A percentile compares a stretch with the other conserved stretches of the same genome.
Evolutionary conservation across 2,797 vertebrate species (phyloP).

Genomic region (Nyctalus aviator): DNA sequence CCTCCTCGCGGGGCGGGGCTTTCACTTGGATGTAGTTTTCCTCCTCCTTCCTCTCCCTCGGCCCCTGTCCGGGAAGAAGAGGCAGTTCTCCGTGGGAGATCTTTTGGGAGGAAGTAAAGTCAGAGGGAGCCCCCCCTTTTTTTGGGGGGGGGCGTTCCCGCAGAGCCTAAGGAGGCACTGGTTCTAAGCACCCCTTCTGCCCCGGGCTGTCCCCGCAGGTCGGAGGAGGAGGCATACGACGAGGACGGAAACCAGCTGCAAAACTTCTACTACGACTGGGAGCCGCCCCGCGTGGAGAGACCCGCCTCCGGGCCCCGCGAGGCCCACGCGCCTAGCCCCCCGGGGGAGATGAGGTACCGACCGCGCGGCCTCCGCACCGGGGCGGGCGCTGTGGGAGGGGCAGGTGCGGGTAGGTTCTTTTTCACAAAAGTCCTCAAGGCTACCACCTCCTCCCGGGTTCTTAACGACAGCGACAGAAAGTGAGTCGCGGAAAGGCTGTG

Average conservation of each 20-base stretch:
- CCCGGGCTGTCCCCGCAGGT: conserved; percentile 82
- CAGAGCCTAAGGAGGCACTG: background rate
- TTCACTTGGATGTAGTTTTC: background rate
- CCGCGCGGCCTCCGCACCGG: background rate
- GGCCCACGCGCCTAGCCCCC: conserved; percentile 91
- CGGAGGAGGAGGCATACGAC: conserved; percentile 89
- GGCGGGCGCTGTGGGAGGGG: conserved; percentile 36
- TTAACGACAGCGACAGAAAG: background rate
- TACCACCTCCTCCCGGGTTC: background rate
- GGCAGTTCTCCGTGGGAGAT: background rate
- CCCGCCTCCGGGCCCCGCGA: conserved; percentile 91
- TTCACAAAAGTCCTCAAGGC: background rate
- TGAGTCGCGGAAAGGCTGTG: background rate
- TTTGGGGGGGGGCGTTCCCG: background rate
- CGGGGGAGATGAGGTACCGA: conserved; percentile 92
- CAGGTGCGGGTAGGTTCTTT: background rate
- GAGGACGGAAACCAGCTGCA: conserved; percentile 93
- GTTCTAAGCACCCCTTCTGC: conserved; percentile 56
- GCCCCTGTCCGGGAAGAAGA: background rate
- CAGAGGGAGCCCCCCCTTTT: background rate
- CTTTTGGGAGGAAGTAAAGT: background rate
- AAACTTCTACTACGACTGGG: conserved; percentile 93
- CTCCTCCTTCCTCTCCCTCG: background rate
- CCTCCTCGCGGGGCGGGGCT: background rate
- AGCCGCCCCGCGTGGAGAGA: conserved; percentile 91